Evolutionary conservation across 2,888 invertebrate species (phyloP), one percentile per base, ranked within the genome.

Genomic region (Smittia sp.): DNA sequence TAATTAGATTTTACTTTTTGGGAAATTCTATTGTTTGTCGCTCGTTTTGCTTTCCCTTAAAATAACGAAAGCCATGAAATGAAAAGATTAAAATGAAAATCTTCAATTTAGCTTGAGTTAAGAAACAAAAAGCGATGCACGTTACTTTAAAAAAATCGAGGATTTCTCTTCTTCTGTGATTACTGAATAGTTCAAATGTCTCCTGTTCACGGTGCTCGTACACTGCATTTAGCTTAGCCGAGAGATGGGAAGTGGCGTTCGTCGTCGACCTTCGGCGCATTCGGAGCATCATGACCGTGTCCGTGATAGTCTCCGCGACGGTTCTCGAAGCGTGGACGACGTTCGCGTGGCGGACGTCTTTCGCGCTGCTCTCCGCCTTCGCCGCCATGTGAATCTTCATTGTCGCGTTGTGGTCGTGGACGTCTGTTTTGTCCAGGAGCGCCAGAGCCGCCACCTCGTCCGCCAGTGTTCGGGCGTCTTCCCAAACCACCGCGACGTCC

Each of bases 171-270:
- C 32, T 3, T 32, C 32, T 32, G 32, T 32, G 32, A 32, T 32
- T 32, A 32, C 32, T 32, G 32, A n/a, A 32, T 32, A 32, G 32
- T 32, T 32, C 9, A 32, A 32, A 32, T 32, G 32, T 32, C 32
- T 3, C n/a, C 3, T 32, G 32, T 32, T 32, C 32, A 32, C 32
- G 3, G 3, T 32, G 32, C 32, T 32, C 32, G 32, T 32, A 6
- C 9, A 9, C 32, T 32, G 32, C 32, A 6, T 15, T 11, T 13
- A 58, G 18, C 20, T 85, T 91, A 93, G 83, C 93, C 92, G 82
- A 96, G 88, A 81, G 94, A 93, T 78, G 96, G 96, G 85, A 97
- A 96, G 84, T 96, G 96, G 83, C 91, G 91, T 86, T 94, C 95
- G 85, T 96, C 96, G 82, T 96, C 95, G 77, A 97, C 94, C 83